Conservation (phyloP, 1,140 invertebrate species). For the Drosophila ironensis region DNA sequence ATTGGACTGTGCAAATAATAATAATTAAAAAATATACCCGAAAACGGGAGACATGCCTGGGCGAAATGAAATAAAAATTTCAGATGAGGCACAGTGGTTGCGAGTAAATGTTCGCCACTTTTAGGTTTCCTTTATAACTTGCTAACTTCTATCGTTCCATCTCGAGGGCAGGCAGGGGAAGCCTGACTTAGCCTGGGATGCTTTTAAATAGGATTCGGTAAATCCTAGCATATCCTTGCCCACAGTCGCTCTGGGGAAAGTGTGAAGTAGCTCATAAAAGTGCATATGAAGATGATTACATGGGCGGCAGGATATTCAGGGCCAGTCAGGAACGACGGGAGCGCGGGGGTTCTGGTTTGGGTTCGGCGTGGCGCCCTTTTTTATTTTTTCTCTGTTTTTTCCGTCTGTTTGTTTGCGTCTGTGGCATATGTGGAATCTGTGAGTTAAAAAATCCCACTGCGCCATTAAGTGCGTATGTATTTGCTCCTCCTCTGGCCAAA, state of each 20-base stretch:
- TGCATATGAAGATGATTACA: slow-evolving; percentile 51
- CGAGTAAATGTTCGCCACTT: neutral
- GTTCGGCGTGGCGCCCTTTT: neutral
- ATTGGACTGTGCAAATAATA: slow-evolving; percentile 69
- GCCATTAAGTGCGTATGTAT: slow-evolving; percentile 65
- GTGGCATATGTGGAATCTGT: slow-evolving; percentile 54
- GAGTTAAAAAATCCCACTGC: slow-evolving; percentile 48
- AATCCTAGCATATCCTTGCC: neutral
- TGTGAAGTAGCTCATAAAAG: slow-evolving; percentile 38
- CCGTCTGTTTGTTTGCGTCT: slow-evolving; percentile 47
- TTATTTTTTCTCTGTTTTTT: slow-evolving; percentile 8
- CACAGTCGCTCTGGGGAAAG: slow-evolving; percentile 19
- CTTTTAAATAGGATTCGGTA: too few relatives aligned
- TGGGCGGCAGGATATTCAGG: slow-evolving; percentile 26
- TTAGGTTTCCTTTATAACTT: too few relatives aligned
- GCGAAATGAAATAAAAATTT: slow-evolving; percentile 19
- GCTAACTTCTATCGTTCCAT: too few relatives aligned
- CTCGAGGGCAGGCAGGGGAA: too few relatives aligned
- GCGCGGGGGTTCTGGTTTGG: neutral
- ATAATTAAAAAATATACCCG: slow-evolving; percentile 73
- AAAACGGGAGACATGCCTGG: slow-evolving; percentile 23
- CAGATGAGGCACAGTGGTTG: slow-evolving; percentile 10
- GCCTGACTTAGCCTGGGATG: too few relatives aligned
- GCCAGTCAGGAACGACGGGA: neutral
- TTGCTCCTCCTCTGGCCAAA: slow-evolving; percentile 7